These are phyloP conservation scores for Limnephilus lunatus DNA, from an alignment of 2,888 invertebrate species.

Conservation along the genomic window DNA sequence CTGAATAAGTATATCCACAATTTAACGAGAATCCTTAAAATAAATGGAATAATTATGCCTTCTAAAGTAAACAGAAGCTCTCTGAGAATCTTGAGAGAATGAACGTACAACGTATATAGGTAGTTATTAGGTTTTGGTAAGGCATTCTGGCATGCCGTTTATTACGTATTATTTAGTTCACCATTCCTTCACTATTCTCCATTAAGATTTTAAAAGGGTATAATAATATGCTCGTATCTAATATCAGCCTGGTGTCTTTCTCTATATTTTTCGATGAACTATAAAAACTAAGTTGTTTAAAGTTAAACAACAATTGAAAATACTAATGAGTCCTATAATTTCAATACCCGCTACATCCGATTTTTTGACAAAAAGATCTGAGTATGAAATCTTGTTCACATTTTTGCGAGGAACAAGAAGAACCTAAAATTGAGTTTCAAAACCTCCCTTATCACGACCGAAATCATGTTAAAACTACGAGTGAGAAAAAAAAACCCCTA, in stretches of 20 bases:
- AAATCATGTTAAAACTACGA: too few relatives aligned
- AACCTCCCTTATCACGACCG: too few relatives aligned
- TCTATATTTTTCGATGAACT: not conserved
- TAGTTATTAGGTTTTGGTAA: not conserved
- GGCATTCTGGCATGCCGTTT: not conserved
- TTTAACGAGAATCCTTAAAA: constrained; percentile 13
- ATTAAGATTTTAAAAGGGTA: not conserved
- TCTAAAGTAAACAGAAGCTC: constrained; percentile 11
- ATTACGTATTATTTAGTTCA: not conserved
- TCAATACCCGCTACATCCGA: too few relatives aligned
- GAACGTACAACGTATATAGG: not conserved
- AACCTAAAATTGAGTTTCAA: too few relatives aligned
- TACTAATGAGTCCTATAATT: too few relatives aligned
- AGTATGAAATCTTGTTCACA: too few relatives aligned
- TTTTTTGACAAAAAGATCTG: too few relatives aligned
- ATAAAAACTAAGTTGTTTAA: too few relatives aligned
- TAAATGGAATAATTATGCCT: constrained; percentile 18
- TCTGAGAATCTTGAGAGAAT: not conserved
- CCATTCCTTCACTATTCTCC: not conserved
- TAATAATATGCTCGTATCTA: not conserved
- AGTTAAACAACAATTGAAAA: not conserved
- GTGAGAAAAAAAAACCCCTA: too few relatives aligned
- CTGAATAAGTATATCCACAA: not conserved
- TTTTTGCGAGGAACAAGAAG: too few relatives aligned
- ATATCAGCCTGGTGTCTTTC: not conserved